A percentile compares a stretch with the other conserved stretches of the same genome.
Conservation (phyloP, 92 coral and sea anemone genomes). For the Hydrozoanthus gracilis region DNA sequence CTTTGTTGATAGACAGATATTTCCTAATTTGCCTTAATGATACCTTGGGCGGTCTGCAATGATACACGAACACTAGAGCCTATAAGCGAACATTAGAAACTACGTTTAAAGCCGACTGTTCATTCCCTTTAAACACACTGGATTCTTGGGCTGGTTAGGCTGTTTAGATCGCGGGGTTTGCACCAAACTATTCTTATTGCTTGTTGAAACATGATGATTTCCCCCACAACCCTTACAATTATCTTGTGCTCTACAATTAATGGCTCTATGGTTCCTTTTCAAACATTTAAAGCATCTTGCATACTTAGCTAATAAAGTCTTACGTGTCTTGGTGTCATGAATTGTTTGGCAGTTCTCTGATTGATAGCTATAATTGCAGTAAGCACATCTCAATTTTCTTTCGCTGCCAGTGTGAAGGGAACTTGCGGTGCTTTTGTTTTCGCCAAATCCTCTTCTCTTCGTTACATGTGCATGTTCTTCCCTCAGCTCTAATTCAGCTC, state of each 20-base stretch:
- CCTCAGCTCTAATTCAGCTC: slow-evolving; percentile 49
- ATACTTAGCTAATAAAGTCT: slow-evolving; percentile 1
- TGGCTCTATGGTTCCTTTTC: slow-evolving; percentile 6
- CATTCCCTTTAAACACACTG: neutral
- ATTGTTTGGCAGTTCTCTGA: slow-evolving; percentile 16
- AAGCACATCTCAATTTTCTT: neutral
- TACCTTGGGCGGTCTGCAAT: no score
- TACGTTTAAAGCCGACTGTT: slow-evolving; percentile 17
- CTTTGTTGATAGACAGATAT: neutral
- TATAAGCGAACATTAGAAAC: neutral
- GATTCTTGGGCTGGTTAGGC: neutral
- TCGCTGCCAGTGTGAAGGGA: slow-evolving; percentile 2
- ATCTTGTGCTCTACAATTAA: slow-evolving; percentile 15
- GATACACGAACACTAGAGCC: no score
- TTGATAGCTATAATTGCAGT: neutral
- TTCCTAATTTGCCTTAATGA: no score
- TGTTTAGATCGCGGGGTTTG: slow-evolving; percentile 6
- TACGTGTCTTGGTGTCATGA: slow-evolving; percentile 26
- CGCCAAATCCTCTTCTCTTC: neutral
- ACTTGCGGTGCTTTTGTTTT: neutral
- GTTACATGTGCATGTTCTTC: slow-evolving; percentile 38
- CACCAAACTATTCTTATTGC: neutral
- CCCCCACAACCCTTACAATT: slow-evolving; percentile 24
- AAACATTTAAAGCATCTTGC: slow-evolving; percentile 38
- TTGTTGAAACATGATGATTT: neutral